These are phyloP conservation scores for Melipona quadrifasciata DNA, from an alignment of 1,140 invertebrate species.

Conservation along the genomic window DNA sequence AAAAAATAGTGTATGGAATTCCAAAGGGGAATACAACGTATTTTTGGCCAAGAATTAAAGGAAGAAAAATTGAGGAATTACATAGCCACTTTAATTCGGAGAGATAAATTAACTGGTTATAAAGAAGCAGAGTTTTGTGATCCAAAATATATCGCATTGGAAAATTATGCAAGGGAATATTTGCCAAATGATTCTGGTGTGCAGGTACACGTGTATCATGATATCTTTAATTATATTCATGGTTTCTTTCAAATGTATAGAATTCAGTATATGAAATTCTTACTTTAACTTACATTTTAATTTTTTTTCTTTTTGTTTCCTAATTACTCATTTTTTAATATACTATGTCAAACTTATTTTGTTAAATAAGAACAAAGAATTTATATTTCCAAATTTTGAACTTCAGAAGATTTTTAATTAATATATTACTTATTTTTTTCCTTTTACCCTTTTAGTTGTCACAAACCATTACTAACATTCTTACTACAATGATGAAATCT, in stretches of 20 bases:
- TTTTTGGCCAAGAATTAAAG: slow-evolving; percentile 64
- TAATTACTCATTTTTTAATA: background rate
- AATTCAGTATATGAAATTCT: background rate
- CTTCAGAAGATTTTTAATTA: too few relatives aligned
- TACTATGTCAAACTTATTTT: background rate
- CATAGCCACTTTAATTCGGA: slow-evolving; percentile 56
- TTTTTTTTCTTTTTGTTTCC: background rate
- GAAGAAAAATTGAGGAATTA: slow-evolving; percentile 64
- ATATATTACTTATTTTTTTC: background rate
- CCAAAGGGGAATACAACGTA: slow-evolving; percentile 60
- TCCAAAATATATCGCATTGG: slow-evolving; percentile 65
- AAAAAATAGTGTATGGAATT: slow-evolving; percentile 69
- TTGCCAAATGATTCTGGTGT: slow-evolving; percentile 62
- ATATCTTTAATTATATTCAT: background rate
- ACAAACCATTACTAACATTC: slow-evolving; percentile 60
- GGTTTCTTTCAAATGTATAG: background rate
- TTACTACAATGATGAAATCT: slow-evolving; percentile 54
- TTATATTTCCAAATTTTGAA: too few relatives aligned
- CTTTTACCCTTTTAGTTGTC: slow-evolving; percentile 63
- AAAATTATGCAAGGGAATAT: slow-evolving; percentile 62
- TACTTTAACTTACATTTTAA: background rate
- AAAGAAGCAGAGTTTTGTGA: slow-evolving; percentile 62
- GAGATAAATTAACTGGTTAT: slow-evolving; percentile 65
- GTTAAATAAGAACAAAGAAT: too few relatives aligned
- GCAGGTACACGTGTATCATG: slow-evolving; percentile 38